phyloP scores from a whole-genome alignment of 2,888 invertebrate genomes.

The Leptogaster cylindrica region DNA sequence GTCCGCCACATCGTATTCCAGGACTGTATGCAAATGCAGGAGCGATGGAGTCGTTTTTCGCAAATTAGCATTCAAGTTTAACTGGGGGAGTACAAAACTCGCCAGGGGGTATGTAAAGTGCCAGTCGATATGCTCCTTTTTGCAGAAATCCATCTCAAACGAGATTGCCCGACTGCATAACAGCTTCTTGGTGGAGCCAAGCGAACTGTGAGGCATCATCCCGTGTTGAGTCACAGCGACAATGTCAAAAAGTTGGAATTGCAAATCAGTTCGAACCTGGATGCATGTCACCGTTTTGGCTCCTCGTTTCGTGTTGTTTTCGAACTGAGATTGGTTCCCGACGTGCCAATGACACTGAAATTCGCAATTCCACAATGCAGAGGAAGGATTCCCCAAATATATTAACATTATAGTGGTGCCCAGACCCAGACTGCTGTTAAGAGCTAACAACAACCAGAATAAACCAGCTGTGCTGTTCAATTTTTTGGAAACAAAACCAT shows the following conservation, averaged over 20 bases:
- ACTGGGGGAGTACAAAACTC: slow-evolving; percentile 6
- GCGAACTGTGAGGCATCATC: too few relatives aligned
- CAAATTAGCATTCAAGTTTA: slow-evolving; percentile 34
- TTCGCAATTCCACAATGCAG: too few relatives aligned
- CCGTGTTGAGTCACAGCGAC: not conserved
- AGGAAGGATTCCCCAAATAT: too few relatives aligned
- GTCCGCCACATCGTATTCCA: not conserved
- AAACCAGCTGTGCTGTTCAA: too few relatives aligned
- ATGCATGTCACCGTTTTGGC: slow-evolving; percentile 14
- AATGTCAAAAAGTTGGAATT: slow-evolving; percentile 42
- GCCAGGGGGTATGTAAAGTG: slow-evolving; percentile 23
- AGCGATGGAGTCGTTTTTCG: slow-evolving; percentile 31
- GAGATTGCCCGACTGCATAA: not conserved
- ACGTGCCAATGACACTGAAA: slow-evolving; percentile 11
- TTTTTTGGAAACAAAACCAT: too few relatives aligned
- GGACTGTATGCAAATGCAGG: slow-evolving; percentile 18
- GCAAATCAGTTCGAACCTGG: slow-evolving; percentile 40
- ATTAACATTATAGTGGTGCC: too few relatives aligned
- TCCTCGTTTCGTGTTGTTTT: slow-evolving; percentile 37
- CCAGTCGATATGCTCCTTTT: not conserved
- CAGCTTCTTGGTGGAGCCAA: too few relatives aligned
- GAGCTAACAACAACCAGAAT: too few relatives aligned
- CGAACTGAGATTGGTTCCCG: too few relatives aligned
- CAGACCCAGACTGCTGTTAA: too few relatives aligned
- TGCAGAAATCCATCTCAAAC: slow-evolving; percentile 15